Base-by-base conservation (phyloP, 1,140 invertebrate genomes). In the Hypothenemus hampei region DNA sequence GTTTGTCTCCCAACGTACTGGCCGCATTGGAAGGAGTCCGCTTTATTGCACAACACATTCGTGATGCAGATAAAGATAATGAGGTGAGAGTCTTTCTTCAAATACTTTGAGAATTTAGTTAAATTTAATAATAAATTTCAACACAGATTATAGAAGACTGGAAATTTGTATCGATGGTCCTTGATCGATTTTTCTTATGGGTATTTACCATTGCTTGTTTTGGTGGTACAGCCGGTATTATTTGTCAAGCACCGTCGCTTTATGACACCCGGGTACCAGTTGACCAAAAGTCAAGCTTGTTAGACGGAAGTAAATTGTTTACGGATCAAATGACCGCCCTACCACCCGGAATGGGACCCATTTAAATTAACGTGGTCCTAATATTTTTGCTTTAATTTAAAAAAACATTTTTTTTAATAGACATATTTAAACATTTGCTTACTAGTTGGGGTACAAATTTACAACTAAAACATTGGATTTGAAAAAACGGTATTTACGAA, bases 81-180 rank as follows among this genome's bases (percentile, higher is more conserved):
- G 91, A 93, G 81, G 92, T 93, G 77, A n/a, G n/a, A n/a, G n/a
- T n/a, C 24, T 29, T 29, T 11, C 11, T 31, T 31, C 13, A 13
- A 31, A 31, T 31, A 31, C 26, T 31, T 3, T 11, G 26, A 31
- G 13, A 31, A 31, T 31, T 31, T 31, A 31, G 26, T 31, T 3
- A 8, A 31, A 31, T 11, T 31, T 1, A 31, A 31, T 31, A 31
- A 31, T 31, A 7, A 37, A 37, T 37, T 37, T 37, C 16, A 20
- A 61, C 66, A 69, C 71, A 94, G 91, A 86, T 92, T 15, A 84
- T 93, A 18, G 90, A 96, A 79, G 96, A 98, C 70, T 99, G 97
- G 97, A 98, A 98, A 74, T 99, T 94, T 71, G 92, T 98, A 52
- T 97, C 96, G 1, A 98, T 98, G 94, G 95, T 99, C 3, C 75